Percentiles rank a stretch among this genome's conserved stretches.
phyloP scores from a whole-genome alignment of 2,888 invertebrate genomes.

The Caenorhabditis sp. region DNA sequence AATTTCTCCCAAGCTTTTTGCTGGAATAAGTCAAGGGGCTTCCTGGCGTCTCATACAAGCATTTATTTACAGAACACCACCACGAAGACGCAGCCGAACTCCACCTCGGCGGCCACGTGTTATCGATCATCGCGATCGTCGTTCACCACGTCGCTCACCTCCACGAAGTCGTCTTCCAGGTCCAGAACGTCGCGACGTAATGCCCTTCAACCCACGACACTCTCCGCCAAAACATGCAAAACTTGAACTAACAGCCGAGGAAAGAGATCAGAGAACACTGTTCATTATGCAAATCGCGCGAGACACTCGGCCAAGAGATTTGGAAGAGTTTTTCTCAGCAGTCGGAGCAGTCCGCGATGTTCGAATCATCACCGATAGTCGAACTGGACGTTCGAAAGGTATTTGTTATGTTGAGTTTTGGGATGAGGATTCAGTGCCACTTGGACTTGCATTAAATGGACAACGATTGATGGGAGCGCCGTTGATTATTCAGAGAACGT shows the following conservation, averaged over 20 bases:
- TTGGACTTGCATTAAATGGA: constrained; percentile 84
- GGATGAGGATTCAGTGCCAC: constrained; percentile 86
- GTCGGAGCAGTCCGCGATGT: constrained; percentile 96
- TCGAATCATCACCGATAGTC: constrained; percentile 96
- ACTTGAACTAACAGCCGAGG: constrained; percentile 83
- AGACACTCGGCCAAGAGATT: constrained; percentile 64
- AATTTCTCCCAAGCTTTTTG: not conserved
- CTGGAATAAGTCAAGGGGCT: no score
- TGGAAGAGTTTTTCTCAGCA: constrained; percentile 93
- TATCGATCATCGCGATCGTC: constrained; percentile 37
- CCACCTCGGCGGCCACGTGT: constrained; percentile 37
- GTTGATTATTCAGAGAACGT: constrained; percentile 96
- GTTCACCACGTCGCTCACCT: constrained; percentile 42
- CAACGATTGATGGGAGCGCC: constrained; percentile 89
- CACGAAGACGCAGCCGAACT: constrained; percentile 44
- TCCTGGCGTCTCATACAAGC: no score
- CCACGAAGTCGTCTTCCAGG: constrained; percentile 79
- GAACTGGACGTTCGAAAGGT: constrained; percentile 96
- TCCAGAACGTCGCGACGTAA: constrained; percentile 71
- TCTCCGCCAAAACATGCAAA: constrained; percentile 66
- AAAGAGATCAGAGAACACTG: constrained; percentile 95
- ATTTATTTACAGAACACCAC: constrained; percentile 26
- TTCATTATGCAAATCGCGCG: constrained; percentile 85
- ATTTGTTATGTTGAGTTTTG: constrained; percentile 99
- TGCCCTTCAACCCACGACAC: constrained; percentile 69